Conservation (phyloP, 1,140 invertebrate species). For the Drosophila murphyi region DNA sequence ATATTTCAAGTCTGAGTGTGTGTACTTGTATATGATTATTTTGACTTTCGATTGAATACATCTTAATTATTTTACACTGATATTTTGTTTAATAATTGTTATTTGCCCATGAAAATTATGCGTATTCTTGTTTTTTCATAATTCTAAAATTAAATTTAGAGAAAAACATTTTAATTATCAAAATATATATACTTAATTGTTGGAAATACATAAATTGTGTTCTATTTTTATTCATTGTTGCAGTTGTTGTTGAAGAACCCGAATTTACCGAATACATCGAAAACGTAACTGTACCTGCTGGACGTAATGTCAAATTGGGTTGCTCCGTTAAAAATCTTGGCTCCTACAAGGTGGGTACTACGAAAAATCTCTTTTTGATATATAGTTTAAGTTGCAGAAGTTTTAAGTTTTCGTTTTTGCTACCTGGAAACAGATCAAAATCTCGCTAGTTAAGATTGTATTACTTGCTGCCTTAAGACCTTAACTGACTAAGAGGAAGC, state of each 20-base stretch:
- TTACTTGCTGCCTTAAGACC: too few relatives aligned
- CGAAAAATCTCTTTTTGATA: not conserved
- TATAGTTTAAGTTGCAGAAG: too few relatives aligned
- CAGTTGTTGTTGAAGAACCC: constrained; percentile 88
- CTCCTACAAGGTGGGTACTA: constrained; percentile 89
- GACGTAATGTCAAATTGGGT: constrained; percentile 93
- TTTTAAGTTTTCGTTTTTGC: too few relatives aligned
- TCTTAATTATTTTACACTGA: constrained; percentile 40
- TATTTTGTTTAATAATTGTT: constrained; percentile 57
- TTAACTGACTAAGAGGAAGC: too few relatives aligned
- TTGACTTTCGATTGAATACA: constrained; percentile 53
- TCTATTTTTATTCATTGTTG: constrained; percentile 61
- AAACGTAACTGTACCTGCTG: constrained; percentile 91
- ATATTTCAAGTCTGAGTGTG: constrained; percentile 24
- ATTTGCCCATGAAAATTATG: constrained; percentile 59
- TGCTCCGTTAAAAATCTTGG: constrained; percentile 96
- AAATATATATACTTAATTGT: not conserved
- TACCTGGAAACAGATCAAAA: too few relatives aligned
- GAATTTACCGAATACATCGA: constrained; percentile 90
- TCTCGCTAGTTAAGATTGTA: too few relatives aligned
- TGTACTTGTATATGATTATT: constrained; percentile 28
- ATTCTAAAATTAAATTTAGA: too few relatives aligned
- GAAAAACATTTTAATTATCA: too few relatives aligned
- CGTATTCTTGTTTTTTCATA: constrained; percentile 1
- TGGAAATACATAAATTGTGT: constrained; percentile 30